Conservation (phyloP, 2,888 invertebrate species). For the Dioctria rufipes region DNA sequence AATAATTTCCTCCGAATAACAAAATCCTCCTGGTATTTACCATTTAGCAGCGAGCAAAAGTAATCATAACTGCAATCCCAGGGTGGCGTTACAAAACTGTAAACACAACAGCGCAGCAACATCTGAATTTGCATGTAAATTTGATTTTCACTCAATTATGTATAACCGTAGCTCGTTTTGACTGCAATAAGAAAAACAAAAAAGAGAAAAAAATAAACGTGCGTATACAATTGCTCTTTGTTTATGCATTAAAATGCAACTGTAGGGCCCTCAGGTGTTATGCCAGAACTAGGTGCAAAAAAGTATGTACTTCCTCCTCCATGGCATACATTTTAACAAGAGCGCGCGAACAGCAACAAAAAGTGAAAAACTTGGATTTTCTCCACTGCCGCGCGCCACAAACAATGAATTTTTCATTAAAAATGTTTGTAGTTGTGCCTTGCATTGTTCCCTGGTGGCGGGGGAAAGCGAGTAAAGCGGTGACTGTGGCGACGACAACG, state of each 20-base stretch:
- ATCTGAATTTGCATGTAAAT: background rate
- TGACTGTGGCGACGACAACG: background rate
- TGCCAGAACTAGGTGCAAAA: background rate
- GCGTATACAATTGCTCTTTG: conserved; percentile 5
- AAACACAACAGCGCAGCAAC: background rate
- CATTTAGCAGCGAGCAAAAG: too few species aligned
- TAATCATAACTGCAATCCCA: too few species aligned
- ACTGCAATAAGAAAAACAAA: background rate
- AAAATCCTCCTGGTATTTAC: too few species aligned
- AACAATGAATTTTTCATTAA: too few species aligned
- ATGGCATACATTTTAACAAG: background rate
- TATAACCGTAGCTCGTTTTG: background rate
- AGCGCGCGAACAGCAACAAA: background rate
- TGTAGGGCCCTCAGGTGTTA: background rate
- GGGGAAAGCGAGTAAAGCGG: background rate
- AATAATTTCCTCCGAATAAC: too few species aligned
- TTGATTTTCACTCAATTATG: background rate
- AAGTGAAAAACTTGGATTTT: background rate
- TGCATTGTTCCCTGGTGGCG: background rate
- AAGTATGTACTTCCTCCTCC: background rate
- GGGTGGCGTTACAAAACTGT: too few species aligned
- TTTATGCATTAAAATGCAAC: background rate
- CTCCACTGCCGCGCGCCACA: too few species aligned
- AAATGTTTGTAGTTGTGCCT: too few species aligned
- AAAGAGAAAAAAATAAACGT: background rate